Percentiles rank a stretch among this genome's conserved stretches.
These are phyloP conservation scores for Parapsyche elsis DNA, from an alignment of 1,140 invertebrate species.

Conservation along the genomic window DNA sequence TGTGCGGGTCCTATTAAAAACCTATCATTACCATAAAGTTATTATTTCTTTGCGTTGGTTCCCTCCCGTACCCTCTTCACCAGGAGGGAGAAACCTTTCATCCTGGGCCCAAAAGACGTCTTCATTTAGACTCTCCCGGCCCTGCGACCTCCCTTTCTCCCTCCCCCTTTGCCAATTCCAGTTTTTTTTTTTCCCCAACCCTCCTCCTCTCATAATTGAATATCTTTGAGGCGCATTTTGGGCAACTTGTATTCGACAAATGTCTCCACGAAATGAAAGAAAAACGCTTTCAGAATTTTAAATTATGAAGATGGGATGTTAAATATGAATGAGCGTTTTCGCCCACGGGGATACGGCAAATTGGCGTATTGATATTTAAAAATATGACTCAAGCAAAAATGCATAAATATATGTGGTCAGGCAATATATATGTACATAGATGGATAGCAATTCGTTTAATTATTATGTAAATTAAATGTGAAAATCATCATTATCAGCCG, in stretches of 20 bases:
- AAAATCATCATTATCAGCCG: too few species aligned
- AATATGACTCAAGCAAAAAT: background rate
- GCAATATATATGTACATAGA: too few species aligned
- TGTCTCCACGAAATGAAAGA: conserved; percentile 44
- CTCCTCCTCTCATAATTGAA: conserved; percentile 45
- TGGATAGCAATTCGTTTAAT: too few species aligned
- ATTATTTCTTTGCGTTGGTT: conserved; percentile 44
- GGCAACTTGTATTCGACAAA: conserved; percentile 43
- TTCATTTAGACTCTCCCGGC: conserved; percentile 28
- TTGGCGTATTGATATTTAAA: conserved; percentile 30
- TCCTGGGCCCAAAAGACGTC: conserved; percentile 37
- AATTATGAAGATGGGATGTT: conserved; percentile 47
- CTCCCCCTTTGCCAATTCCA: background rate
- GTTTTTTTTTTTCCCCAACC: background rate
- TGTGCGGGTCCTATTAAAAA: conserved; percentile 34
- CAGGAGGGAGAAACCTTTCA: conserved; percentile 34
- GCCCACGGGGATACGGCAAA: conserved; percentile 18
- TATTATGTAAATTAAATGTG: too few species aligned
- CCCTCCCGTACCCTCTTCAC: background rate
- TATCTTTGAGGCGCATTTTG: conserved; percentile 48
- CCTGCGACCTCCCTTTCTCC: conserved; percentile 14
- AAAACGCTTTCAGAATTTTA: conserved; percentile 43
- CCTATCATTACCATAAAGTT: conserved; percentile 51
- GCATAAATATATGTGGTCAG: too few species aligned
- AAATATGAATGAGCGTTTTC: conserved; percentile 40